Evolutionary conservation across 2,113 vertebrate species (phyloP), one percentile per base, ranked within the genome.

Genomic region (Tursiops truncatus): DNA sequence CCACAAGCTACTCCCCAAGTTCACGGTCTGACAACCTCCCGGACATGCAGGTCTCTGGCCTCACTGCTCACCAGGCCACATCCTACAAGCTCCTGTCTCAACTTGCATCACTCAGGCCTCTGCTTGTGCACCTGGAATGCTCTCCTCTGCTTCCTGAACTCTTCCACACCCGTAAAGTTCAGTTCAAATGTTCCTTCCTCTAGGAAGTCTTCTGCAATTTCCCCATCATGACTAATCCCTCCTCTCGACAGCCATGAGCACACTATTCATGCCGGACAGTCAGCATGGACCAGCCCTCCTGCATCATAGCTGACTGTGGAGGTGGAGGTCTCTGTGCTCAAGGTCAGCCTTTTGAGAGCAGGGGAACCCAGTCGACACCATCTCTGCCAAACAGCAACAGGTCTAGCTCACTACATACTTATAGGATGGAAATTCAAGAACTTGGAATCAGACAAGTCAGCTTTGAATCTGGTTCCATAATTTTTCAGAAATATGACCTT

Each of bases 291-390:
- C 65, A 80, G 47, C 21, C 47, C 23, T 33, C 20, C 71, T 56
- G 8, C 7, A 47, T 31, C 41, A 4, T 6, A 62, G 83, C 62
- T 63, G 50, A 31, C 18, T 33, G 8, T 3, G 3, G 28, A 14
- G 6, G 20, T 20, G 21, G 8, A 6, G 33, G 38, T 68, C 13
- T 38, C 26, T 67, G 86, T 21, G 13, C 3, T 86, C 31, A 26
- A 36, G 3, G 8, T 62, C 25, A 58, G 60, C 13, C 31, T 96
- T 44, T 6, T 8, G 10, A 9, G 62, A 91, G 15, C 17, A 44
- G 14, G 53, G n/a, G 33, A 65, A 33, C 23, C 17, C n/a, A 25
- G 38, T 15, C 11, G 1, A 28, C 0, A 1, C 25, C 26, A 14
- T n/a, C 15, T 63, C 56, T 47, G 25, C 44, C 79, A 14, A 60